Conservation (phyloP, 2,797 vertebrate genomes). For the Pseudopleuronectes americanus region DNA sequence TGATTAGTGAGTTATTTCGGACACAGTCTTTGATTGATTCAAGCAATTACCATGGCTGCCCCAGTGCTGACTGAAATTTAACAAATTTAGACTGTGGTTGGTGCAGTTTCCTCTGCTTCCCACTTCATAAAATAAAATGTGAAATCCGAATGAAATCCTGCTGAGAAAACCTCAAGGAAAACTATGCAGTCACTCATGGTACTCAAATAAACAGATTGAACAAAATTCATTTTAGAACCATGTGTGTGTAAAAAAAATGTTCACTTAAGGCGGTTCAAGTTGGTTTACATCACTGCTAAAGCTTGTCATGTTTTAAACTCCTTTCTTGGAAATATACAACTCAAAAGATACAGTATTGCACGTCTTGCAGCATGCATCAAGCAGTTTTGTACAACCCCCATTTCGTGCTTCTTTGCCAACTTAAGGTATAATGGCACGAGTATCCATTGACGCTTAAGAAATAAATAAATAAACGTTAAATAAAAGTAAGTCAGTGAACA, state of each 20-base stretch:
- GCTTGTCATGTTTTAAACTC: slow-evolving; percentile 41
- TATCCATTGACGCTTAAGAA: slow-evolving; percentile 37
- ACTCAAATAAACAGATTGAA: slow-evolving; percentile 22
- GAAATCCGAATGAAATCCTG: slow-evolving; percentile 7
- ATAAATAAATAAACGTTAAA: slow-evolving; percentile 32
- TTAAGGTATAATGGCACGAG: slow-evolving; percentile 66
- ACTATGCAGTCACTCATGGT: slow-evolving; percentile 10
- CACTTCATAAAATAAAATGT: slow-evolving; percentile 13
- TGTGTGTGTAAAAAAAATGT: slow-evolving; percentile 41
- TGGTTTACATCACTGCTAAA: slow-evolving; percentile 56
- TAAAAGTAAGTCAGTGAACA: slow-evolving; percentile 10
- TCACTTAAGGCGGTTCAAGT: slow-evolving; percentile 69
- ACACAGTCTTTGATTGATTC: too few species aligned
- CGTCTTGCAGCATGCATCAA: slow-evolving; percentile 36
- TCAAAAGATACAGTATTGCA: slow-evolving; percentile 26
- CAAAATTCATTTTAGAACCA: slow-evolving; percentile 36
- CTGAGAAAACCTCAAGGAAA: slow-evolving; percentile 10
- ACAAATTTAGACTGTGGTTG: too few species aligned
- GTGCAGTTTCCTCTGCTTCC: not conserved
- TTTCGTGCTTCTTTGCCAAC: slow-evolving; percentile 43
- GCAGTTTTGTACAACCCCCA: slow-evolving; percentile 35
- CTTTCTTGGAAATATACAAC: slow-evolving; percentile 31
- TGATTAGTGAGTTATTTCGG: too few species aligned
- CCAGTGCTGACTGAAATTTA: too few species aligned
- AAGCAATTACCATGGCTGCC: too few species aligned